A percentile compares a stretch with the other conserved stretches of the same genome.
Evolutionary conservation across 37 sponge, comb jelly and placozoan genomes (phyloP).

Genomic region (Axinella damicornis): DNA sequence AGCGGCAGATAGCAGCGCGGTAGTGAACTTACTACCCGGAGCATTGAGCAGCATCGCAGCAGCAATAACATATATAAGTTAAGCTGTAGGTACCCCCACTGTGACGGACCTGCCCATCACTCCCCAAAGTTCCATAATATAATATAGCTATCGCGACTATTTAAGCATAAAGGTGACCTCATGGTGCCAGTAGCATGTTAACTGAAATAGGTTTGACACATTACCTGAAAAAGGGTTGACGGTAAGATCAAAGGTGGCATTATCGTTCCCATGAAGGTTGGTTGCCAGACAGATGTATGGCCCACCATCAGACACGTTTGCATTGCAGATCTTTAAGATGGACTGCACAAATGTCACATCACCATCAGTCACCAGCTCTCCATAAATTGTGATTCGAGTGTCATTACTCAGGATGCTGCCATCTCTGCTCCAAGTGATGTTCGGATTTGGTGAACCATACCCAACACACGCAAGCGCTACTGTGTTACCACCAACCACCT

Average conservation of each 20-base stretch:
- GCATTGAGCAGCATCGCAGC: no score
- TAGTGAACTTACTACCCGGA: no score
- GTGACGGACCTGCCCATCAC: no score
- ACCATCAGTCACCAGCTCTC: slow-evolving; percentile 3
- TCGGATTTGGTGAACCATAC: neutral
- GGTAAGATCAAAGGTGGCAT: neutral
- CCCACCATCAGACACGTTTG: neutral
- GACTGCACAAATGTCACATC: slow-evolving; percentile 16
- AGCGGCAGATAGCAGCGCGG: no score
- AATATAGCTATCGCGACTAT: no score
- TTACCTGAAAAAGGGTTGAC: no score
- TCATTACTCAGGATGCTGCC: neutral
- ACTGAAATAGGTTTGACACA: no score
- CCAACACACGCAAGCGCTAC: neutral
- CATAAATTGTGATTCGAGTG: slow-evolving; percentile 5
- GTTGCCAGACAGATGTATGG: slow-evolving; percentile 14
- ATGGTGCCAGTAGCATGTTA: no score
- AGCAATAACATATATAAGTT: no score
- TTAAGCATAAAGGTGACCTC: no score
- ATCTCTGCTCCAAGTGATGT: neutral
- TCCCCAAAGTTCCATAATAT: no score
- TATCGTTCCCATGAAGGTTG: neutral
- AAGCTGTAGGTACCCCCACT: no score
- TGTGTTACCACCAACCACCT: neutral
- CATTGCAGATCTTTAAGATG: slow-evolving; percentile 32